Conservation (phyloP, 2,113 vertebrate species). For the Otus sunia region DNA sequence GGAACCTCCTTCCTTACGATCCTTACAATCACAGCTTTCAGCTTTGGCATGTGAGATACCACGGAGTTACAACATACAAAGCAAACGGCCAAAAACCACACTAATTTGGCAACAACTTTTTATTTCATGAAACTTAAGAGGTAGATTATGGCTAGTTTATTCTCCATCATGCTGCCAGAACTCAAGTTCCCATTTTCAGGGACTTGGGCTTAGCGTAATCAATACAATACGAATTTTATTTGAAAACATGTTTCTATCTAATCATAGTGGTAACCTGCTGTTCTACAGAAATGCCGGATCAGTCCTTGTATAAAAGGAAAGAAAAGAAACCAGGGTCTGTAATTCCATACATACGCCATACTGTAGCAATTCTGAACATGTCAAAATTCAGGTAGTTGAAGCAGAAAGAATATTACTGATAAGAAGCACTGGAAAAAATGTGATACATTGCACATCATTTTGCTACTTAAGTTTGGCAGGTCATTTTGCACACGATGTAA, state of each 20-base stretch:
- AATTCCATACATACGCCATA: accelerated
- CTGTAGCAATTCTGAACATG: neutral
- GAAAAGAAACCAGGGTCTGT: neutral
- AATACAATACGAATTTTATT: neutral
- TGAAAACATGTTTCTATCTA: neutral
- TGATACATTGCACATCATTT: neutral
- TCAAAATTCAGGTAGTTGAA: neutral
- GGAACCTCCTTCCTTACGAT: neutral
- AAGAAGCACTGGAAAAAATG: neutral
- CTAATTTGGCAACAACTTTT: neutral
- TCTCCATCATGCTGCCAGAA: neutral
- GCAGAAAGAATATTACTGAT: neutral
- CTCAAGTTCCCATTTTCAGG: neutral
- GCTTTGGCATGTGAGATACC: neutral
- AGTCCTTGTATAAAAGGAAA: neutral
- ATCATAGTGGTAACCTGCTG: neutral
- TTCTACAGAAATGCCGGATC: neutral
- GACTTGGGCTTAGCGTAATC: accelerated
- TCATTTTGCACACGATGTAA: neutral
- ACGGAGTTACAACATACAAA: neutral
- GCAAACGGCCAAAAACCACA: neutral
- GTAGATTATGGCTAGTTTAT: neutral
- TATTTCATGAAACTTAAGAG: neutral
- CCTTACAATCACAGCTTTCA: neutral
- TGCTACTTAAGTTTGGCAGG: neutral